These are phyloP conservation scores for Aurelia aurita complex sp. Pacific DNA, from an alignment of 30 jellyfish, hydroid and myxozoan species.

Conservation along the genomic window DNA sequence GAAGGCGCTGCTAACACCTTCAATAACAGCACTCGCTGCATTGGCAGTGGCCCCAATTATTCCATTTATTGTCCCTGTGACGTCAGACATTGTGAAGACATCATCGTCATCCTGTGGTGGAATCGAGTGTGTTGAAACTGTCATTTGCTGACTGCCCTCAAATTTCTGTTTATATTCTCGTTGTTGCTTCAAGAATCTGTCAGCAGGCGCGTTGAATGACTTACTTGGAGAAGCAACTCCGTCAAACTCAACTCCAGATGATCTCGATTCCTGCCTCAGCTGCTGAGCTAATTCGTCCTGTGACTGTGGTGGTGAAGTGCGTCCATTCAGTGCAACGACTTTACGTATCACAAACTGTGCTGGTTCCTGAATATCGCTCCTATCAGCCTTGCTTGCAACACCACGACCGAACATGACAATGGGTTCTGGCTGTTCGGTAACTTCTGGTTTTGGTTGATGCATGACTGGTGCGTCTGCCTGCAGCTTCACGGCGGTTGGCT, in stretches of 20 bases:
- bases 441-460: conserved; percentile 27
- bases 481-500: background rate
- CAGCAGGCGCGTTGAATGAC: too few relatives aligned
- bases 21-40: conserved; percentile 25
- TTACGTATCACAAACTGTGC: conserved; percentile 10
- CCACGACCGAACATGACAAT: conserved; percentile 41
- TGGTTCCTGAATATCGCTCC: conserved; percentile 9
- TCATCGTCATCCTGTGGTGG: background rate
- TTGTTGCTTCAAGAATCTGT: too few relatives aligned
- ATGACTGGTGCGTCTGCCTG: background rate
- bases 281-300: background rate
- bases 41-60: conserved; percentile 17
- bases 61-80: background rate
- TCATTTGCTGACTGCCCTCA: too few relatives aligned
- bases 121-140: too few relatives aligned
- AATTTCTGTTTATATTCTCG: too few relatives aligned
- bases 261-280: background rate
- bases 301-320: background rate
- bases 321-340: background rate
- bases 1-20: conserved; percentile 5
- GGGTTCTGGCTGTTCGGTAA: conserved; percentile 16
- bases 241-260: too few relatives aligned
- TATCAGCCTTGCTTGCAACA: conserved; percentile 7
- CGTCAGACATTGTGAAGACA: background rate
- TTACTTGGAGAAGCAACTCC: too few relatives aligned